These are phyloP conservation scores for Gobio occitaniae DNA, from an alignment of 2,797 vertebrate genomes.

Conservation along the genomic window DNA sequence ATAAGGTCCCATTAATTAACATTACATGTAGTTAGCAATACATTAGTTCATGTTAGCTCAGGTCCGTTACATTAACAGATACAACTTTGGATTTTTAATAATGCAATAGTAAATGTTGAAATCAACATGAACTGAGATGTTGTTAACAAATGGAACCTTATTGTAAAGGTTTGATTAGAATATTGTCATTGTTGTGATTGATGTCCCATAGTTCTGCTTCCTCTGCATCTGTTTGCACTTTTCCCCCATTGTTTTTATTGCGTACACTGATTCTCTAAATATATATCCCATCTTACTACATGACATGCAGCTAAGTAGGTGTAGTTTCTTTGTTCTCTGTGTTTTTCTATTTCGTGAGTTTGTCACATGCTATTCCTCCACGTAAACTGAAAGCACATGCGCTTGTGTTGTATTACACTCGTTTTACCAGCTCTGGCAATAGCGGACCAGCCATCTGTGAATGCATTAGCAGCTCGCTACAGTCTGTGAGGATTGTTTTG, in stretches of 20 bases:
- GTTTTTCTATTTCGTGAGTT: slow-evolving; percentile 55
- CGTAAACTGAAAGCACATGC: slow-evolving; percentile 51
- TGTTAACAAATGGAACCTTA: background rate
- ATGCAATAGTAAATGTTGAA: background rate
- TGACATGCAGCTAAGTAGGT: background rate
- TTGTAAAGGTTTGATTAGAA: background rate
- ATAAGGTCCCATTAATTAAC: no score
- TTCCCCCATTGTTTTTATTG: slow-evolving; percentile 1
- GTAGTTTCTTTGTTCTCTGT: background rate
- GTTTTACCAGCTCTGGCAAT: slow-evolving; percentile 34
- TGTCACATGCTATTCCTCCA: slow-evolving; percentile 49
- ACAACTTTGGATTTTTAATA: background rate
- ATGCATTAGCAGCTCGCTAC: slow-evolving; percentile 49
- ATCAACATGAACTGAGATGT: background rate
- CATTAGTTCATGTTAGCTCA: background rate
- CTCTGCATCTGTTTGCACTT: background rate
- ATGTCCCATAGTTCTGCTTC: background rate
- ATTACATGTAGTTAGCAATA: no score
- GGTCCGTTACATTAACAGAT: background rate
- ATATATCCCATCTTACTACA: slow-evolving; percentile 5
- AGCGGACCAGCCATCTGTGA: slow-evolving; percentile 43
- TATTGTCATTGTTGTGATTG: background rate
- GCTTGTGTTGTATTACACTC: slow-evolving; percentile 44
- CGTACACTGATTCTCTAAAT: background rate
- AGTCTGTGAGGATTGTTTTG: slow-evolving; percentile 55